Evolutionary conservation across 2,797 vertebrate genomes (phyloP).

Genomic region (Danionella dracula): DNA sequence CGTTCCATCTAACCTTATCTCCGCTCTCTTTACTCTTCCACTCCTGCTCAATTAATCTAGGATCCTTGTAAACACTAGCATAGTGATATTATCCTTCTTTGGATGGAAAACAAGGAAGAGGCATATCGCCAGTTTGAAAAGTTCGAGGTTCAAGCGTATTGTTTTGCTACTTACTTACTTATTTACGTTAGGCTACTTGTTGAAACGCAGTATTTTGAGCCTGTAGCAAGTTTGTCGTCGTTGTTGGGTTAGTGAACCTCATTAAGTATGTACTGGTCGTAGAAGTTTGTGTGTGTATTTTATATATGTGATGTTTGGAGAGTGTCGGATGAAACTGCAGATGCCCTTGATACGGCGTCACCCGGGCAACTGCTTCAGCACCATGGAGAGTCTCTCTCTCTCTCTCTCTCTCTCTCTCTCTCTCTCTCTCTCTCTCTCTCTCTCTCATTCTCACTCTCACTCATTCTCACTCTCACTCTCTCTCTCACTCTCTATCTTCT

Average conservation of each 20-base stretch:
- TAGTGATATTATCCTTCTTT: conserved; percentile 28
- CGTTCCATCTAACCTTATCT: too few species aligned
- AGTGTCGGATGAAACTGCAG: conserved; percentile 14
- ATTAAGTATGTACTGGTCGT: neutral
- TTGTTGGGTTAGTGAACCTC: neutral
- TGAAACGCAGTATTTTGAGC: neutral
- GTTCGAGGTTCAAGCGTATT: neutral
- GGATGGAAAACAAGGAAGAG: neutral
- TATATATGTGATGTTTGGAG: neutral
- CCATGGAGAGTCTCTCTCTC: conserved; percentile 52
- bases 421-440: neutral
- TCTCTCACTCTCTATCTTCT: too few species aligned
- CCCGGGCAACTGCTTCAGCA: conserved; percentile 60
- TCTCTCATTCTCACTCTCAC: too few species aligned
- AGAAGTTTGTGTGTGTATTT: neutral
- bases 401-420: neutral
- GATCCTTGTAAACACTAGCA: too few species aligned
- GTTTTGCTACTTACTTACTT: too few species aligned
- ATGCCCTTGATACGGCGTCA: conserved; percentile 51
- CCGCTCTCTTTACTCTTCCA: neutral
- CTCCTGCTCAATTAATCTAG: neutral
- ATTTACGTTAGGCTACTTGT: neutral
- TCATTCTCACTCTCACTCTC: too few species aligned
- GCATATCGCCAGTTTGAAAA: neutral
- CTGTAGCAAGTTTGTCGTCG: neutral